A percentile compares a stretch with the other conserved stretches of the same genome.
phyloP scores from a whole-genome alignment of 2,888 invertebrate genomes.

The Nephrotoma flavescens region DNA sequence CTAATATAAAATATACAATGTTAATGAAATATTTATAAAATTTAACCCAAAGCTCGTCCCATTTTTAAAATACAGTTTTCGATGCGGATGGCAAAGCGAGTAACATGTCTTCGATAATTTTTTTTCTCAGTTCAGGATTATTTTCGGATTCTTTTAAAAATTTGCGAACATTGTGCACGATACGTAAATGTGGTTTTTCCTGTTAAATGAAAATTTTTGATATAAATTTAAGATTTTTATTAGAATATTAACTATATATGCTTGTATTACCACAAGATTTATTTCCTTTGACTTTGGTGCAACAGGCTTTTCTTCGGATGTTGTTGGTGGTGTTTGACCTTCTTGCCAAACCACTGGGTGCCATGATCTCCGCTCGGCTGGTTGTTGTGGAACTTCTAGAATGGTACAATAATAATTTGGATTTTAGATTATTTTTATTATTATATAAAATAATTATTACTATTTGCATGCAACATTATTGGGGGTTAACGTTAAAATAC shows the following conservation, averaged over 20 bases:
- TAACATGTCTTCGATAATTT: constrained; percentile 31
- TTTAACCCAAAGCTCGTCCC: not conserved
- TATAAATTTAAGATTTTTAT: not conserved
- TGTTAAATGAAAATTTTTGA: constrained; percentile 16
- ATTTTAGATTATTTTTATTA: not conserved
- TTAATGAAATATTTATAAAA: not conserved
- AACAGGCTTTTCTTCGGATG: constrained; percentile 29
- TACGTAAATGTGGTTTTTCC: constrained; percentile 47
- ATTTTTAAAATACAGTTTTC: constrained; percentile 2
- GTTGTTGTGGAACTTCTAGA: constrained; percentile 37
- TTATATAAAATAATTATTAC: too few relatives aligned
- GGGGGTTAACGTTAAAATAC: too few relatives aligned
- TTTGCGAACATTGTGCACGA: constrained; percentile 40
- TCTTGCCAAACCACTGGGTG: constrained; percentile 48
- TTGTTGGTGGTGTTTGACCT: constrained; percentile 28
- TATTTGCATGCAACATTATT: too few relatives aligned
- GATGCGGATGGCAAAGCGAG: constrained; percentile 23
- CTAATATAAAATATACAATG: not conserved
- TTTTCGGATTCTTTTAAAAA: constrained; percentile 31
- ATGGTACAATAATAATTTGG: constrained; percentile 10
- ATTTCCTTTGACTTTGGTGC: constrained; percentile 21
- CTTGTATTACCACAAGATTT: not conserved
- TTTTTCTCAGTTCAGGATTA: constrained; percentile 25
- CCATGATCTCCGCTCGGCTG: constrained; percentile 42
- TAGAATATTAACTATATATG: not conserved